phyloP scores from a whole-genome alignment of 1,140 invertebrate species.

The Oncopodura yosiiana region DNA sequence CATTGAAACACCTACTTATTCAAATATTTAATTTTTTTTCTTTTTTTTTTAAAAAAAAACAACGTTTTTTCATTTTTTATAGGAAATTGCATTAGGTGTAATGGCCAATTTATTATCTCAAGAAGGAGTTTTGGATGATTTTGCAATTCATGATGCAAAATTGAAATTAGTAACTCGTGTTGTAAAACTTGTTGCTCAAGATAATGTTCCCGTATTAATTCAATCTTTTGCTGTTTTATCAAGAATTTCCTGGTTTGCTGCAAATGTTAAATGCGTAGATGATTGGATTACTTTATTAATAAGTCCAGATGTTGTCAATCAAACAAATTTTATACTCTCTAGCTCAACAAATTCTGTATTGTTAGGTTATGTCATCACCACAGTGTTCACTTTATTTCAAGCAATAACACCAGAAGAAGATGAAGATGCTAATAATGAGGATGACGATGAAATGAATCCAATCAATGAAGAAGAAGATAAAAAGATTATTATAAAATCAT shows the following conservation, averaged over 20 bases:
- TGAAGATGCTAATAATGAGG: neutral
- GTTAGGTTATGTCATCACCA: constrained; percentile 19
- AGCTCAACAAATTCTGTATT: constrained; percentile 23
- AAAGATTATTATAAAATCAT: neutral
- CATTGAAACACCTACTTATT: neutral
- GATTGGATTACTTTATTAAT: constrained; percentile 16
- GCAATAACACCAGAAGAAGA: neutral
- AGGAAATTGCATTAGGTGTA: constrained; percentile 33
- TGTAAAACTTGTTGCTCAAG: constrained; percentile 3
- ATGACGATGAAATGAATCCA: neutral
- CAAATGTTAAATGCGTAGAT: constrained; percentile 14
- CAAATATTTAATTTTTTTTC: neutral
- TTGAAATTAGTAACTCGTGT: constrained; percentile 18
- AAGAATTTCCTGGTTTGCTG: constrained; percentile 20
- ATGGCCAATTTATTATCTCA: constrained; percentile 29
- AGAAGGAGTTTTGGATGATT: constrained; percentile 19
- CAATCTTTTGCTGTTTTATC: constrained; percentile 30
- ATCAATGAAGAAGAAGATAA: neutral
- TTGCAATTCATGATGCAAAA: constrained; percentile 17
- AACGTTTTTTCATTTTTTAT: constrained; percentile 10
- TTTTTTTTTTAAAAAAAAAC: neutral
- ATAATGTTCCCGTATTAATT: constrained; percentile 18
- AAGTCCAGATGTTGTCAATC: constrained; percentile 8
- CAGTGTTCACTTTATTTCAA: constrained; percentile 17
- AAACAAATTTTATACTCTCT: constrained; percentile 18